Evolutionary conservation across 2,113 vertebrate species (phyloP).

Genomic region (Podarcis muralis): DNA sequence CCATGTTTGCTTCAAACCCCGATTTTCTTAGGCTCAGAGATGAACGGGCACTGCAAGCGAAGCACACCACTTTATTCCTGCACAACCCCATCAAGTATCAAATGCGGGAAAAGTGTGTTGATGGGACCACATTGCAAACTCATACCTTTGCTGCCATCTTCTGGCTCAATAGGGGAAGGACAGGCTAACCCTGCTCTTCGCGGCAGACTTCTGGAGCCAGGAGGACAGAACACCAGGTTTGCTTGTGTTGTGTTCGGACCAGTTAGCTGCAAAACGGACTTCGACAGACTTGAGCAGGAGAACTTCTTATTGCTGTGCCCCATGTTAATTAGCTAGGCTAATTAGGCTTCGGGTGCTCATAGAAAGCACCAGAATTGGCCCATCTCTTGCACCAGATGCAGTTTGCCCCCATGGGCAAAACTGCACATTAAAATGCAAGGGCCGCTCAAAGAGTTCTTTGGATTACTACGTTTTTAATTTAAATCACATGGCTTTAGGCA

Average conservation of each 20-base stretch:
- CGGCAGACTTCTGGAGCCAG: too few relatives aligned
- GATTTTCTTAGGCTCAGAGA: conserved; percentile 13
- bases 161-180: neutral
- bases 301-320: neutral
- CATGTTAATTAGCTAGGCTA: neutral
- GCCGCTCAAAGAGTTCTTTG: too few relatives aligned
- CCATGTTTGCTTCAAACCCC: conserved; percentile 33
- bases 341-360: too few relatives aligned
- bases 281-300: neutral
- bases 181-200: neutral
- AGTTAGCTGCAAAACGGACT: too few relatives aligned
- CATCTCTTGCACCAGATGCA: too few relatives aligned
- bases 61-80: rapidly evolving
- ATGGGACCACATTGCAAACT: neutral
- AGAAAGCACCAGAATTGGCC: neutral
- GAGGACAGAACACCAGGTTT: neutral
- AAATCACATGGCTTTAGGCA: neutral
- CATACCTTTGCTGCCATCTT: neutral
- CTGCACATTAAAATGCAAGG: too few relatives aligned
- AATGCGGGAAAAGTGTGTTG: too few relatives aligned
- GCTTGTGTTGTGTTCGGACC: too few relatives aligned
- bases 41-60: neutral
- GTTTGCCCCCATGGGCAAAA: too few relatives aligned
- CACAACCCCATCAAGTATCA: too few relatives aligned
- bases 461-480: neutral